Evolutionary conservation across 2,113 vertebrate species (phyloP), one percentile per base, ranked within the genome.

Genomic region (Colinus virginianus): DNA sequence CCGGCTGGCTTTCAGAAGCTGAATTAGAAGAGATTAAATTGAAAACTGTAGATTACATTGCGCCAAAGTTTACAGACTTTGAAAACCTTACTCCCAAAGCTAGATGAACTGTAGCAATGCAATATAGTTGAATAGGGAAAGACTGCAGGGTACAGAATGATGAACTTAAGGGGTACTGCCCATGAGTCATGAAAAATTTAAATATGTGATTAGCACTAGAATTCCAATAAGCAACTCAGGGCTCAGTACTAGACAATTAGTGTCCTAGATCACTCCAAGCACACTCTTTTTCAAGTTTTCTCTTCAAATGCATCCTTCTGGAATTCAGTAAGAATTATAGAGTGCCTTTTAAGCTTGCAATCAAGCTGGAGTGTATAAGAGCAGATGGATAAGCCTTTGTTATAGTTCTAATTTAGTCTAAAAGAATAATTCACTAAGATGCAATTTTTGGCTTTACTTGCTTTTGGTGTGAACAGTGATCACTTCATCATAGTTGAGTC

Each of bases 401-500:
- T 90, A 82, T 13, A 51, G 55, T 51, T 64, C 19, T 70, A 72
- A 51, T 83, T 89, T 94, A 82, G 72, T 55, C 25, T 56, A 77
- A 95, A 95, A 82, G 48, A 90, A 87, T 94, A 92, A 95, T 94
- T 96, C 88, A 94, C 87, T 88, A 93, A 96, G 82, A 89, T 95
- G 70, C 68, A 66, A 11, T 56, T 95, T 97, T 69, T 87, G 14
- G 5, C 34, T 83, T 71, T 12, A 69, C 93, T 84, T 96, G 87
- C 75, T 93, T 95, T 96, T 87, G 84, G 62, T 90, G 90, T 94
- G 90, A 97, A 95, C 90, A 90, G 84, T 97, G 95, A 97, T 97
- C 95, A 42, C 95, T 97, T 97, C 95, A 98, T 98, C 96, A 93
- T 90, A 91, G 93, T 96, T 97, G 97, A 96, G 95, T 97, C 97